A percentile compares a stretch with the other conserved stretches of the same genome.
These are phyloP conservation scores for Scopus umbretta DNA, from an alignment of 2,113 vertebrate genomes.

Conservation along the genomic window DNA sequence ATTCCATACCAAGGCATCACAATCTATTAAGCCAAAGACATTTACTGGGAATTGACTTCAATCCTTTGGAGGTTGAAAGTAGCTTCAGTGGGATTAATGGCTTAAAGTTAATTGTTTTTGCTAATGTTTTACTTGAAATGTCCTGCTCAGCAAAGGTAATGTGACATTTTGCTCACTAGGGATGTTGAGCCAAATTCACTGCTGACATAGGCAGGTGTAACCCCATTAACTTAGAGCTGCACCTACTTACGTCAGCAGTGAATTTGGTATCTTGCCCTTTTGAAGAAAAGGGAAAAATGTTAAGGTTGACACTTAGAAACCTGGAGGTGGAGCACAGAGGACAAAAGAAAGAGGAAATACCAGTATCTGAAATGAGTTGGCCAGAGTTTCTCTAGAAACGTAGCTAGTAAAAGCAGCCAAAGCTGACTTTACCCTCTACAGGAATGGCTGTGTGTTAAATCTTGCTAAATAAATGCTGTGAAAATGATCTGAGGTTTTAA, in stretches of 20 bases:
- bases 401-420: neutral
- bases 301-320: conserved; percentile 35
- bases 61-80: conserved; percentile 64
- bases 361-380: neutral
- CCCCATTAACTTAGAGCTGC: neutral
- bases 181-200: neutral
- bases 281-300: conserved; percentile 27
- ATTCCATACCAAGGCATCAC: conserved; percentile 40
- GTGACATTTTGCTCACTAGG: conserved; percentile 69
- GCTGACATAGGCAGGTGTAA: conserved; percentile 17
- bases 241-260: neutral
- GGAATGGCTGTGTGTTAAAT: conserved; percentile 17
- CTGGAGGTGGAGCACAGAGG: neutral
- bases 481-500: conserved; percentile 35
- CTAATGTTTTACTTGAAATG: conserved; percentile 76
- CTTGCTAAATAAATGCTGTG: conserved; percentile 2
- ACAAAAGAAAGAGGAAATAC: conserved; percentile 3
- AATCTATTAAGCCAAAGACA: conserved; percentile 68
- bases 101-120: conserved; percentile 77
- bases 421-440: neutral
- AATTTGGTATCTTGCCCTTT: conserved; percentile 29
- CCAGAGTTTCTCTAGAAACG: neutral
- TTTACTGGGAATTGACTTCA: conserved; percentile 71
- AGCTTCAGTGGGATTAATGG: conserved; percentile 67
- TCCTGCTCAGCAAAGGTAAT: conserved; percentile 68